These are phyloP conservation scores for Netelia virgata DNA, from an alignment of 2,888 invertebrate genomes.

Conservation along the genomic window DNA sequence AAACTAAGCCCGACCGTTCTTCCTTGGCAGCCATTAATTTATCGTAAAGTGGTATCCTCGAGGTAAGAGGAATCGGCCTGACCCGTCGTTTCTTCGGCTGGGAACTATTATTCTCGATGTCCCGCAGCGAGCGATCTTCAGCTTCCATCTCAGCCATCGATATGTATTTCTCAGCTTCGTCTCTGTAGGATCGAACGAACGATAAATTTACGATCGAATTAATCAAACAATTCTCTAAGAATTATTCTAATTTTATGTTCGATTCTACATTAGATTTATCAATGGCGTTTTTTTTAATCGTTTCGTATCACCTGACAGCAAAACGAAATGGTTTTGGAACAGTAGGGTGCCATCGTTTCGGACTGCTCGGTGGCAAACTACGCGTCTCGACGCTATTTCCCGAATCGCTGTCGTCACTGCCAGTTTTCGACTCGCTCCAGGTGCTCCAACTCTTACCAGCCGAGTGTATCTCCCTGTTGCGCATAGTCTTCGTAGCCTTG, in stretches of 20 bases:
- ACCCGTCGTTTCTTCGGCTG: conserved; percentile 87
- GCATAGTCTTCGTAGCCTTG: conserved; percentile 77
- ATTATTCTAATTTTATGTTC: neutral
- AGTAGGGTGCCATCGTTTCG: conserved; percentile 85
- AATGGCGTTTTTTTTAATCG: neutral
- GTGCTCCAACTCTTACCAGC: conserved; percentile 76
- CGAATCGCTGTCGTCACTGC: conserved; percentile 77
- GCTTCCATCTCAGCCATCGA: conserved; percentile 84
- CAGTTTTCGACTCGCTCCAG: conserved; percentile 79
- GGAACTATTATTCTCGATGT: conserved; percentile 71
- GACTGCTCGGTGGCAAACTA: conserved; percentile 79
- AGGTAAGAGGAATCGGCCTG: conserved; percentile 89
- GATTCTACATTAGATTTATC: too few relatives aligned
- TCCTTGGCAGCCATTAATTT: conserved; percentile 91
- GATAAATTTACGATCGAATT: too few relatives aligned
- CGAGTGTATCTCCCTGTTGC: conserved; percentile 78
- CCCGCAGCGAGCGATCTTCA: conserved; percentile 61
- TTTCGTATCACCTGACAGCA: conserved; percentile 87
- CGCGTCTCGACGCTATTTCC: conserved; percentile 81
- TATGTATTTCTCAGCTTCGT: conserved; percentile 88
- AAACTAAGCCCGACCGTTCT: conserved; percentile 86
- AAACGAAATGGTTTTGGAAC: conserved; percentile 90
- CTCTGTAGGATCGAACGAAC: conserved; percentile 84
- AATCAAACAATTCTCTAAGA: neutral
- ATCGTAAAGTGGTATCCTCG: conserved; percentile 90